Conservation (phyloP, 2,797 vertebrate species). For the Pseudomugil tenellus region DNA sequence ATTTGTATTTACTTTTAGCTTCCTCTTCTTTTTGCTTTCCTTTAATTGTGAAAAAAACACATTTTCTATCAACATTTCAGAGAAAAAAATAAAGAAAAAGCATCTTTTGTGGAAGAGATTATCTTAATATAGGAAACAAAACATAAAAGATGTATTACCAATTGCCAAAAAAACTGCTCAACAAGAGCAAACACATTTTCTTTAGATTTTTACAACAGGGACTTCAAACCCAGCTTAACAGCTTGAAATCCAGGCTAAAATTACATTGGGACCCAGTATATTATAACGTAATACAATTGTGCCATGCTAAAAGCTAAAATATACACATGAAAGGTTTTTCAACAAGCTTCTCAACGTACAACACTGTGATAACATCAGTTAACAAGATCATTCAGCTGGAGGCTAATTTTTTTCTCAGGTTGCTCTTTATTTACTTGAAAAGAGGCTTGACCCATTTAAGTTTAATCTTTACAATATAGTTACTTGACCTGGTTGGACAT, state of each 20-base stretch:
- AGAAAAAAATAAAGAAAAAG: background rate
- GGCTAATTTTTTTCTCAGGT: background rate
- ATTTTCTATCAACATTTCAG: slow-evolving; percentile 2
- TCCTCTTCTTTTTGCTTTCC: slow-evolving; percentile 6
- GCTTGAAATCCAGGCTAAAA: background rate
- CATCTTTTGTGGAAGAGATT: slow-evolving; percentile 2
- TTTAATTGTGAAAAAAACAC: slow-evolving; percentile 6
- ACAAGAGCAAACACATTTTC: background rate
- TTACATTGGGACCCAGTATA: background rate
- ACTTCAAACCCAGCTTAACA: background rate
- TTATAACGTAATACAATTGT: background rate
- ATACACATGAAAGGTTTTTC: background rate
- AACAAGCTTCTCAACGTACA: background rate
- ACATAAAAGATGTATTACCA: background rate
- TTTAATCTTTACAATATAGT: background rate
- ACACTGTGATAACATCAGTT: background rate
- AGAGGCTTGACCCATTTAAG: background rate
- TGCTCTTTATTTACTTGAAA: background rate
- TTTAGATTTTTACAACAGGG: background rate
- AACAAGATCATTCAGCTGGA: background rate
- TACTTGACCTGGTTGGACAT: background rate
- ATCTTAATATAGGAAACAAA: background rate
- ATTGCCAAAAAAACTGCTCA: background rate
- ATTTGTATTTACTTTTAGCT: slow-evolving; percentile 14
- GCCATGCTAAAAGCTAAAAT: background rate